Conservation (phyloP, 2,888 invertebrate genomes). For the Melanargia galathea region DNA sequence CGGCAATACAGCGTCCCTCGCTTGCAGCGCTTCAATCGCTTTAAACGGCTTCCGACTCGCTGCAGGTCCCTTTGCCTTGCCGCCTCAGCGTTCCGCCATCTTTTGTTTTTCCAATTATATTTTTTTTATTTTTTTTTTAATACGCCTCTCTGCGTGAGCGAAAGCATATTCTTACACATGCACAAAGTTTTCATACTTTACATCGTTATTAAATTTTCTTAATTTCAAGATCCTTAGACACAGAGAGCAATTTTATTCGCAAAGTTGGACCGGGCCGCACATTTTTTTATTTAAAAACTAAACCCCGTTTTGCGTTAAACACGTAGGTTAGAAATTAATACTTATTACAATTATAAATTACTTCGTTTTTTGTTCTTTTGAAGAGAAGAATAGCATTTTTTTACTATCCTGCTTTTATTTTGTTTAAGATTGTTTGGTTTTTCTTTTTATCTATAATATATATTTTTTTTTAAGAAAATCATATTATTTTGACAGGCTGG, state of each 20-base stretch:
- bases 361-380: no score
- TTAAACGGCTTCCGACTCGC: conserved; percentile 69
- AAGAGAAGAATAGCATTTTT: no score
- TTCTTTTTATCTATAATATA: no score
- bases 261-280: no score
- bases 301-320: not conserved
- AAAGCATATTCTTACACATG: conserved; percentile 3
- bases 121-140: conserved; percentile 14
- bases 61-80: conserved; percentile 68
- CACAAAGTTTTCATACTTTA: not conserved
- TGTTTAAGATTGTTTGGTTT: no score
- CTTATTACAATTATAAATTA: no score
- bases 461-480: no score
- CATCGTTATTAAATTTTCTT: not conserved
- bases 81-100: conserved; percentile 58
- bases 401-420: no score
- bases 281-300: not conserved
- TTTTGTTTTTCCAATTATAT: conserved; percentile 65
- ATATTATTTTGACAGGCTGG: no score
- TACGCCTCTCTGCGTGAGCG: not conserved
- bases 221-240: not conserved
- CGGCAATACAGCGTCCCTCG: conserved; percentile 64
- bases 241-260: not conserved
- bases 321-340: no score
- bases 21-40: conserved; percentile 49